phyloP scores from a whole-genome alignment of 2,888 invertebrate species.

The Hyposoter dolosus region DNA sequence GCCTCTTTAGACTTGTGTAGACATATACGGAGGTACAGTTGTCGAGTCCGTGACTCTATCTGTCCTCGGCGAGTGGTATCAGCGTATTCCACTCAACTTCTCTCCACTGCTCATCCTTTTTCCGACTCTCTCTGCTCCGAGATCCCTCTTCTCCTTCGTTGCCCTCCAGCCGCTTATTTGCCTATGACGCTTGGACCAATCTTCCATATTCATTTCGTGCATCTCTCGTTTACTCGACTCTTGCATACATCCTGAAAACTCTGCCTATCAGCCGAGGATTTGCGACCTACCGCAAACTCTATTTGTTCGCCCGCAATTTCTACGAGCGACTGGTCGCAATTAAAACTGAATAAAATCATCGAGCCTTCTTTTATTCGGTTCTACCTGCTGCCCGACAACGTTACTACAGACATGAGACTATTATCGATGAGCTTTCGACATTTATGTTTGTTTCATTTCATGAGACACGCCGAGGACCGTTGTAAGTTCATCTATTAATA shows the following conservation, averaged over 20 bases:
- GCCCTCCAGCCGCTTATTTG: conserved; percentile 32
- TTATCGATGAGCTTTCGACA: background rate
- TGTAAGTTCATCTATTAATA: conserved; percentile 48
- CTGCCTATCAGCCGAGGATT: background rate
- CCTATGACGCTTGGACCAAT: conserved; percentile 28
- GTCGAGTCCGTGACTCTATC: conserved; percentile 44
- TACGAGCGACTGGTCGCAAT: background rate
- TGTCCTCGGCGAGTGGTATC: conserved; percentile 55
- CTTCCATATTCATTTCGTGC: conserved; percentile 9
- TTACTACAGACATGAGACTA: background rate
- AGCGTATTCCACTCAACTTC: conserved; percentile 29
- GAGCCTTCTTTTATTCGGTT: background rate
- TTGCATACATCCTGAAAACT: background rate
- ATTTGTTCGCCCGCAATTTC: background rate
- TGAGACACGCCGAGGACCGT: background rate
- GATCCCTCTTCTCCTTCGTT: conserved; percentile 32
- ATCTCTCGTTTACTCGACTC: background rate
- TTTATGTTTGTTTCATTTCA: background rate
- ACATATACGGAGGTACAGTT: conserved; percentile 27
- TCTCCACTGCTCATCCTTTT: conserved; percentile 55
- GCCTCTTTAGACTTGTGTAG: conserved; percentile 38
- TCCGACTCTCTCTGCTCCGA: conserved; percentile 37
- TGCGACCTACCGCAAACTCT: conserved; percentile 2
- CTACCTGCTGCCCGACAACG: no score
- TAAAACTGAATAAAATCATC: background rate